A percentile compares a stretch with the other conserved stretches of the same genome.
These are phyloP conservation scores for Dascillus cervinus DNA, from an alignment of 2,888 invertebrate species.

Conservation along the genomic window DNA sequence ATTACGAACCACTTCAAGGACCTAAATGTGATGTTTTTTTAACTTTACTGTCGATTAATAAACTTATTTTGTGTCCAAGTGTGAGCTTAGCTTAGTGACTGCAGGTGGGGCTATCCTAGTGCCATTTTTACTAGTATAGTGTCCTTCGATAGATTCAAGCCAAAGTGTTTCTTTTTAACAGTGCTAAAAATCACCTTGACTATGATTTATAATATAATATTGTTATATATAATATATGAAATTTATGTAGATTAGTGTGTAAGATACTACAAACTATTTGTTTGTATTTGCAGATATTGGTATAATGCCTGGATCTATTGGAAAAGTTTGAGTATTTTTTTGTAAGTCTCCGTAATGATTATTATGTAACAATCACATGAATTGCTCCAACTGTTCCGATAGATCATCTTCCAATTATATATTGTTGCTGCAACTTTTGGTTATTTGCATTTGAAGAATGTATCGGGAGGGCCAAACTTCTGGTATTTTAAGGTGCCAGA, in stretches of 20 bases:
- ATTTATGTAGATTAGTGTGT: slow-evolving; percentile 38
- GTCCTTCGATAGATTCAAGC: slow-evolving; percentile 42
- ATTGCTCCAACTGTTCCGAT: slow-evolving; percentile 11
- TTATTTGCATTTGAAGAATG: slow-evolving; percentile 27
- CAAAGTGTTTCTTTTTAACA: slow-evolving; percentile 47
- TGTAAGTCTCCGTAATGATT: neutral
- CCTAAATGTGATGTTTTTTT: slow-evolving; percentile 27
- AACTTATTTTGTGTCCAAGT: slow-evolving; percentile 34
- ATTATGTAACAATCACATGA: too few species aligned
- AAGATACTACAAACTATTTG: slow-evolving; percentile 29
- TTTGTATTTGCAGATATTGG: slow-evolving; percentile 17
- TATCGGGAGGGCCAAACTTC: slow-evolving; percentile 24
- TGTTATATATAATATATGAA: slow-evolving; percentile 51
- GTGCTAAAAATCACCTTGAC: slow-evolving; percentile 40
- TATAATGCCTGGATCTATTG: slow-evolving; percentile 6
- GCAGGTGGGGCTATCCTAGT: slow-evolving; percentile 45
- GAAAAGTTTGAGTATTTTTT: slow-evolving; percentile 6
- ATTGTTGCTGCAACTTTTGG: slow-evolving; percentile 18
- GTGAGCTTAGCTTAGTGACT: slow-evolving; percentile 43
- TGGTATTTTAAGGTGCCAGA: slow-evolving; percentile 22
- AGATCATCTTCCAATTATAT: slow-evolving; percentile 11
- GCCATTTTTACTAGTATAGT: slow-evolving; percentile 50
- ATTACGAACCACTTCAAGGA: slow-evolving; percentile 14
- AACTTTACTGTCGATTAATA: slow-evolving; percentile 22
- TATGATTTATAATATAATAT: slow-evolving; percentile 40